phyloP scores from a whole-genome alignment of 2,888 invertebrate species.

The Lydus trimaculatus region DNA sequence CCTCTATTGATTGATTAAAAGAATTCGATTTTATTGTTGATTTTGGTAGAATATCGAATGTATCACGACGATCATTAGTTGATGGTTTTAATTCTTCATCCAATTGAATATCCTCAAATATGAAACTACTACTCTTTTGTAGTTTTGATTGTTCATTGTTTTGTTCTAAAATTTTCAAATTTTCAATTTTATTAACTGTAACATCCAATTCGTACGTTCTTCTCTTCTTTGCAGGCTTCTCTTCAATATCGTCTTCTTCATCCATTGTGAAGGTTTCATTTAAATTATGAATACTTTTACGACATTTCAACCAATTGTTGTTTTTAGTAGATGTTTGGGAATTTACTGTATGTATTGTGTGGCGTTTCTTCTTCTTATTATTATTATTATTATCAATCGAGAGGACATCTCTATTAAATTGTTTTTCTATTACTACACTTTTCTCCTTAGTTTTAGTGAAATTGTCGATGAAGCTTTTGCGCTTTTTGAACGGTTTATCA shows the following conservation, averaged over 20 bases:
- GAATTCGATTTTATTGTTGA: neutral
- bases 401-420: neutral
- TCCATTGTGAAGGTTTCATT: neutral
- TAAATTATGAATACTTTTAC: neutral
- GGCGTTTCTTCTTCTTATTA: neutral
- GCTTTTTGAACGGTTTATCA: neutral
- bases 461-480: neutral
- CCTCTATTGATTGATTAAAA: neutral
- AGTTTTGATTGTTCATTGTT: neutral
- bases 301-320: neutral
- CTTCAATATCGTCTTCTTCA: neutral
- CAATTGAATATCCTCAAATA: neutral
- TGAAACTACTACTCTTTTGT: neutral
- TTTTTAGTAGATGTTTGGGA: neutral
- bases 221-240: conserved; percentile 6
- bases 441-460: neutral
- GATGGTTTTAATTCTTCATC: neutral
- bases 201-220: conserved; percentile 22
- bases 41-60: neutral
- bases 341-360: neutral
- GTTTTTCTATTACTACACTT: neutral
- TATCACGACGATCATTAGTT: neutral
- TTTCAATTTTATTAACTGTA: conserved; percentile 17
- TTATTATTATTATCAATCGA: neutral
- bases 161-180: conserved; percentile 14